phyloP scores from a whole-genome alignment of 2,113 vertebrate genomes.

The Cryptomyrus ogoouensis region DNA sequence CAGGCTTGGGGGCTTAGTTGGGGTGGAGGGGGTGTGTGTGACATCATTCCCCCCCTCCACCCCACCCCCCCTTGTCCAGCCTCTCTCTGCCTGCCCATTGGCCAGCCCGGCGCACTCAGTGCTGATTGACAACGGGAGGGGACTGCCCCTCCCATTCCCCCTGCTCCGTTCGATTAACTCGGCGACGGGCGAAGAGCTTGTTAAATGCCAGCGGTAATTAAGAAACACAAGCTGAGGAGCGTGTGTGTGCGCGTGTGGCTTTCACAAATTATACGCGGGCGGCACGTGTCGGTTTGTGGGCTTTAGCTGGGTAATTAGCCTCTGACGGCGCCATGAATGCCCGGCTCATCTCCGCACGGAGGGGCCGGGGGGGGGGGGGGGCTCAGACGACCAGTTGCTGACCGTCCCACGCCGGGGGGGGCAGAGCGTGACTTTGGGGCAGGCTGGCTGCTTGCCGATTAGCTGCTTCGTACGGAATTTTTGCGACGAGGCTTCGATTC shows the following conservation, averaged over 20 bases:
- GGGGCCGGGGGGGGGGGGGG: neutral
- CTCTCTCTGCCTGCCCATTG: neutral
- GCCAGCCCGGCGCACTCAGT: neutral
- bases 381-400: neutral
- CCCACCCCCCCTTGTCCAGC: neutral
- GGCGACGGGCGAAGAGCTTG: neutral
- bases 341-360: neutral
- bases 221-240: neutral
- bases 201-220: constrained; percentile 23
- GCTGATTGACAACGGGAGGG: neutral
- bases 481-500: no score
- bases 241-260: neutral
- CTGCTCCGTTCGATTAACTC: constrained; percentile 3
- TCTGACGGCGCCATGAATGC: neutral
- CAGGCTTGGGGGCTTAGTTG: constrained; percentile 1
- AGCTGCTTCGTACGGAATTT: neutral
- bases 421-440: neutral
- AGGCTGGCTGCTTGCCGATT: neutral
- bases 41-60: neutral
- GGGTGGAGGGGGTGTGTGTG: neutral
- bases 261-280: constrained; percentile 9
- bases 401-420: neutral
- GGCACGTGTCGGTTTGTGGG: constrained; percentile 19
- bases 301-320: constrained; percentile 6
- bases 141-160: neutral